phyloP scores from a whole-genome alignment of 2,113 vertebrate genomes.

The Larimichthys crocea region DNA sequence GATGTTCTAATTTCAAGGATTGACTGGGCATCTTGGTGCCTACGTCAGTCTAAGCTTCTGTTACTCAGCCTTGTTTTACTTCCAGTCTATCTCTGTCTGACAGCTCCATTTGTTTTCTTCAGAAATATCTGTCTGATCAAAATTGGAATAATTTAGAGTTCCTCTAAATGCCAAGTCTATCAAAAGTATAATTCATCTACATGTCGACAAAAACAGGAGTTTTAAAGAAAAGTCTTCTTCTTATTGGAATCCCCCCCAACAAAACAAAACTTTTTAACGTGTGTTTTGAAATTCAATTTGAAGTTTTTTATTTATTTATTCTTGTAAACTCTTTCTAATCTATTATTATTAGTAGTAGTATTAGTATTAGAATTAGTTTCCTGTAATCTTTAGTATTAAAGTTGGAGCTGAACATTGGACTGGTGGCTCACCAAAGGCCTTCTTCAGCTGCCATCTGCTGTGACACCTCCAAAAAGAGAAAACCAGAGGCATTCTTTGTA shows the following conservation, averaged over 20 bases:
- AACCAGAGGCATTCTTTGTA: background rate
- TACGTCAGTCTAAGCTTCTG: background rate
- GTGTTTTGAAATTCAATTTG: background rate
- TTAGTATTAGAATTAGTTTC: too few species aligned
- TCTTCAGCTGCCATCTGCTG: background rate
- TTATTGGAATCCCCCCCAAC: too few species aligned
- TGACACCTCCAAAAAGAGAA: too few species aligned
- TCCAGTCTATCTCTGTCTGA: background rate
- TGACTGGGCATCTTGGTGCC: slow-evolving; percentile 11
- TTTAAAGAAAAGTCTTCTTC: background rate
- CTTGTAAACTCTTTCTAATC: too few species aligned
- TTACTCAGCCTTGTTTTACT: slow-evolving; percentile 11
- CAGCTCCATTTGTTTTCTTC: background rate
- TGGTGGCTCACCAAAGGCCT: too few species aligned
- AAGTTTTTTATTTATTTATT: too few species aligned
- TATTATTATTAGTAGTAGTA: too few species aligned
- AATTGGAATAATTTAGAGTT: background rate
- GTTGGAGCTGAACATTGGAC: background rate
- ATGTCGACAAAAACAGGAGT: too few species aligned
- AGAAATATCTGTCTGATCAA: background rate
- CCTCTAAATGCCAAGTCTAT: background rate
- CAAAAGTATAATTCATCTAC: background rate
- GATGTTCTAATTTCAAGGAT: slow-evolving; percentile 10
- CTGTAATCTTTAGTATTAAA: background rate
- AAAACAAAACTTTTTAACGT: background rate